Percentiles rank a stretch among this genome's conserved stretches.
These are phyloP conservation scores for Heliopora coerulea DNA, from an alignment of 92 coral and sea anemone species.

Conservation along the genomic window DNA sequence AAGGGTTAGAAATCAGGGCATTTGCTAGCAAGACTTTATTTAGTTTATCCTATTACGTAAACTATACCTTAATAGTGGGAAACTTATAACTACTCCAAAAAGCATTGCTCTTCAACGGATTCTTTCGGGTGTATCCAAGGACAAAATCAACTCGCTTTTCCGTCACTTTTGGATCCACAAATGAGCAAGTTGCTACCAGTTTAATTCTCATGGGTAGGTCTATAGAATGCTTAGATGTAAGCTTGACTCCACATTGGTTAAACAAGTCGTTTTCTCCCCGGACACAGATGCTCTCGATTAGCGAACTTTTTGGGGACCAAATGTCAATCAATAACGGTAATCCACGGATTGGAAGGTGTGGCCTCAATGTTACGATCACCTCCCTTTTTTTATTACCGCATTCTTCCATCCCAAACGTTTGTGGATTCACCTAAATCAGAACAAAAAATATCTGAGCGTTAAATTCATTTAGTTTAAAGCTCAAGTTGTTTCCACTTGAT, in stretches of 20 bases:
- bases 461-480: too few relatives aligned
- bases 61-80: background rate
- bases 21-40: too few relatives aligned
- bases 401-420: background rate
- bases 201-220: background rate
- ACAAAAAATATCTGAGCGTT: too few relatives aligned
- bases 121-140: background rate
- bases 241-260: background rate
- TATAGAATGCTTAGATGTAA: background rate
- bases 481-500: too few relatives aligned
- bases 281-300: background rate
- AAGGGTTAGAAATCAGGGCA: too few relatives aligned
- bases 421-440: background rate
- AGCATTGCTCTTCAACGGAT: background rate
- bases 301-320: background rate
- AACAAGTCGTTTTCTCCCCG: background rate
- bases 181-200: background rate
- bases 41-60: too few relatives aligned
- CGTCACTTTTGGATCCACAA: background rate
- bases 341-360: conserved; percentile 24
- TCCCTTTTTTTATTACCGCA: background rate
- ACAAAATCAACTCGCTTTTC: background rate
- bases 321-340: conserved; percentile 3
- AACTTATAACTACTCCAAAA: background rate
- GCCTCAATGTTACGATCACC: conserved; percentile 18